Percentiles rank a stretch among this genome's conserved stretches.
phyloP scores from a whole-genome alignment of 2,797 vertebrate genomes.

The Channa striata region DNA sequence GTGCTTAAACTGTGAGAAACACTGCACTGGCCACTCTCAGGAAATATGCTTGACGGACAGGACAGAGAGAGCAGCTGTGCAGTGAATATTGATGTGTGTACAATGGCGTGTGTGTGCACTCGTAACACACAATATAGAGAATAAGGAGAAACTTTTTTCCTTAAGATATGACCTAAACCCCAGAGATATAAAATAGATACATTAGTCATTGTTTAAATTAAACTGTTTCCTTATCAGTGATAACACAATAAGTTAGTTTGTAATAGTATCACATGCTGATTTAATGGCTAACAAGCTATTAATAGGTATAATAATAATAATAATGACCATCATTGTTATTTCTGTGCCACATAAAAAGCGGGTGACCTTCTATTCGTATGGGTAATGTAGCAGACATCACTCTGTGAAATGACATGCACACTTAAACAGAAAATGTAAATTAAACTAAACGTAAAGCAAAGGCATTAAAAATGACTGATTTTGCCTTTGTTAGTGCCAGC shows the following conservation, averaged over 20 bases:
- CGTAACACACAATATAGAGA: background rate
- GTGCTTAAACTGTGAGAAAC: constrained; percentile 63
- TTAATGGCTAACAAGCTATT: constrained; percentile 16
- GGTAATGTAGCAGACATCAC: constrained; percentile 26
- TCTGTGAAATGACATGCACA: constrained; percentile 58
- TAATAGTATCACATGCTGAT: constrained; percentile 42
- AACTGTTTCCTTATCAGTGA: constrained; percentile 12
- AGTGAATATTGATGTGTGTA: background rate
- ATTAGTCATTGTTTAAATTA: background rate
- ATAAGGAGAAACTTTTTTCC: background rate
- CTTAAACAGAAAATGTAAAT: constrained; percentile 9
- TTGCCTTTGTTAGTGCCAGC: constrained; percentile 11
- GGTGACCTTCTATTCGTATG: constrained; percentile 4
- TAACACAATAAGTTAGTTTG: constrained; percentile 37
- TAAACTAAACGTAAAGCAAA: constrained; percentile 22
- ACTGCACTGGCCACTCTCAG: constrained; percentile 23
- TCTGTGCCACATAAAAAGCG: constrained; percentile 1
- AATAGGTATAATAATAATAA: constrained; percentile 2
- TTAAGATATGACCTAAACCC: background rate
- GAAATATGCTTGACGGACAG: constrained; percentile 14
- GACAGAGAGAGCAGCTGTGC: constrained; percentile 5
- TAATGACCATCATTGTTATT: constrained; percentile 7
- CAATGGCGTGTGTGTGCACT: background rate
- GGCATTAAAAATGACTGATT: constrained; percentile 27
- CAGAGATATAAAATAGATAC: background rate